Conservation (phyloP, 2,888 invertebrate genomes). For the Shargacucullia verbasci region DNA sequence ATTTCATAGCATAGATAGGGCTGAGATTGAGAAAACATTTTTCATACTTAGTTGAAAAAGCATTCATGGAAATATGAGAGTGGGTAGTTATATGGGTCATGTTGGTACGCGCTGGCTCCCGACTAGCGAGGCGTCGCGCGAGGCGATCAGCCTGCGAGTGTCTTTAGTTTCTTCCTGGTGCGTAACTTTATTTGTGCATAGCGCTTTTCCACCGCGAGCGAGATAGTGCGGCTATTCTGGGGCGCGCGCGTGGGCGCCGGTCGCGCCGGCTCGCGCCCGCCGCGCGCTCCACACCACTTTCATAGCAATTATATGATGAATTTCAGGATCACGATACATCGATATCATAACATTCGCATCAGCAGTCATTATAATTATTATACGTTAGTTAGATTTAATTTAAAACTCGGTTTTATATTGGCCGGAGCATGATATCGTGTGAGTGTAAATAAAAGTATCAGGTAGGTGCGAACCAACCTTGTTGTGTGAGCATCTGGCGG, state of each 20-base stretch:
- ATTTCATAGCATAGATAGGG: conserved; percentile 26
- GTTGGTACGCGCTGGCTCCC: conserved; percentile 45
- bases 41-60: conserved; percentile 4
- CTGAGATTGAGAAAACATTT: conserved; percentile 18
- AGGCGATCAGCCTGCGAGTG: conserved; percentile 66
- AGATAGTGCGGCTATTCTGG: conserved; percentile 84
- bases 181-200: conserved; percentile 86
- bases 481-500: conserved; percentile 93
- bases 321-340: conserved; percentile 57
- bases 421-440: conserved; percentile 17
- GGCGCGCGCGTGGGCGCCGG: conserved; percentile 76
- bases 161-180: conserved; percentile 79
- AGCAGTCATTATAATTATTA: conserved; percentile 48
- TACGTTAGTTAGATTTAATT: conserved; percentile 41
- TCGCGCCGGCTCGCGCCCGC: conserved; percentile 56
- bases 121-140: conserved; percentile 55
- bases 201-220: conserved; percentile 82
- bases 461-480: conserved; percentile 49
- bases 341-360: conserved; percentile 64
- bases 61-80: conserved; percentile 8
- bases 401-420: conserved; percentile 40
- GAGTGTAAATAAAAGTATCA: conserved; percentile 3
- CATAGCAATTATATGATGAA: conserved; percentile 50
- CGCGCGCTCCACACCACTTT: conserved; percentile 54
- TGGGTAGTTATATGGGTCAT: conserved; percentile 56